These are phyloP conservation scores for Ictidomys tridecemlineatus DNA, from an alignment of 2,113 vertebrate genomes.

Conservation along the genomic window DNA sequence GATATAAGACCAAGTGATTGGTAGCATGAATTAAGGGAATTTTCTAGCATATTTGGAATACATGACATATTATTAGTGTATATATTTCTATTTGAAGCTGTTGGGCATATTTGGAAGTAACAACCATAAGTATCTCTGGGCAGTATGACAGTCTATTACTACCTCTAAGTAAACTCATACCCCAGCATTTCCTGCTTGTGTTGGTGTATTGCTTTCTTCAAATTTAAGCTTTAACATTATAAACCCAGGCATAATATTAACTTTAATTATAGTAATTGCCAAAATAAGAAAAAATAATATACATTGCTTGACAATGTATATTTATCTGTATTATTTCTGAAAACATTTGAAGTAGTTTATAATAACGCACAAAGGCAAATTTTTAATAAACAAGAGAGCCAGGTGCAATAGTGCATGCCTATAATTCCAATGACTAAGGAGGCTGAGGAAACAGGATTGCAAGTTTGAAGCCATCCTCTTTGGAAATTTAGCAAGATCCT, in stretches of 20 bases:
- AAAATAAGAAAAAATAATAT: conserved; percentile 13
- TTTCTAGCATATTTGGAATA: neutral
- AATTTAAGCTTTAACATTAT: conserved; percentile 7
- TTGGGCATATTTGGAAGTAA: neutral
- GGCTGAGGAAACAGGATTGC: no score
- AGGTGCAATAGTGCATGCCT: no score
- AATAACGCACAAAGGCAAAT: neutral
- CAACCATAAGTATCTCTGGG: neutral
- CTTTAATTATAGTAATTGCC: conserved; percentile 28
- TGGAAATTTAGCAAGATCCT: no score
- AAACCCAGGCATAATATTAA: neutral
- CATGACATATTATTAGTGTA: neutral
- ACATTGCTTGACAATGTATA: neutral
- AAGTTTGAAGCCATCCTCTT: no score
- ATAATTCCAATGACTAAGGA: no score
- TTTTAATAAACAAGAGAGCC: neutral
- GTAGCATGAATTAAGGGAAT: conserved; percentile 35
- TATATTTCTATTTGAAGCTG: neutral
- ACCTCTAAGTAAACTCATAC: neutral
- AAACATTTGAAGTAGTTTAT: conserved; percentile 4
- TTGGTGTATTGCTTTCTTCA: conserved; percentile 1
- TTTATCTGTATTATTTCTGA: conserved; percentile 38
- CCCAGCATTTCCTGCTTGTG: neutral
- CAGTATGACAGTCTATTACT: neutral
- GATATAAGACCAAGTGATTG: neutral